Percentiles rank a stretch among this genome's conserved stretches.
phyloP scores from a whole-genome alignment of 1,140 invertebrate genomes.

The Drosophila guanche region DNA sequence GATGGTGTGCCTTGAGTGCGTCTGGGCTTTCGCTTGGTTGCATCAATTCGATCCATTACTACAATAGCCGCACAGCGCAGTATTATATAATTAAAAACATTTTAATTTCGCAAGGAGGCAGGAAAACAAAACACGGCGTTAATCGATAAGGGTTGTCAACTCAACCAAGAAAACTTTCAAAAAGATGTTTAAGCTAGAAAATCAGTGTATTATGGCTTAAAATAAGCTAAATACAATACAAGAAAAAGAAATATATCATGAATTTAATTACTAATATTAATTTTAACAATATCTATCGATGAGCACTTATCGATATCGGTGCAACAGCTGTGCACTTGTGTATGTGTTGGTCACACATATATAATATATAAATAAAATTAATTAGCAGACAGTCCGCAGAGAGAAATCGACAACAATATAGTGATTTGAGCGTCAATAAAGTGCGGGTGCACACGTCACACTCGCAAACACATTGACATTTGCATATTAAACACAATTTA shows the following conservation, averaged over 20 bases:
- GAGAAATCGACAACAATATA: constrained; percentile 66
- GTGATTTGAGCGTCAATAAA: constrained; percentile 56
- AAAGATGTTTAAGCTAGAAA: too few relatives aligned
- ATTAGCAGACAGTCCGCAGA: constrained; percentile 39
- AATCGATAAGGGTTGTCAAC: constrained; percentile 26
- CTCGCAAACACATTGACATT: constrained; percentile 8
- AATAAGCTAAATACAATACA: neutral
- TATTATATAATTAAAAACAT: constrained; percentile 74
- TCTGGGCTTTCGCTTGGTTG: constrained; percentile 74
- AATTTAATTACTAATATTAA: too few relatives aligned
- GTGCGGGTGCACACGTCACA: constrained; percentile 44
- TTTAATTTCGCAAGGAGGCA: constrained; percentile 33
- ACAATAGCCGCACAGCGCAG: neutral
- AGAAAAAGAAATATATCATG: neutral
- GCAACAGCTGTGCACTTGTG: neutral
- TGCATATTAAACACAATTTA: constrained; percentile 18
- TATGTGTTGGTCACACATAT: neutral
- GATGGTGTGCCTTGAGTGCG: constrained; percentile 77
- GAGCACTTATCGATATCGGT: neutral
- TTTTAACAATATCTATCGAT: too few relatives aligned
- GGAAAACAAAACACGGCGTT: constrained; percentile 26
- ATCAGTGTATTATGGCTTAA: neutral
- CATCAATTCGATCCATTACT: constrained; percentile 75
- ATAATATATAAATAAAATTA: constrained; percentile 61
- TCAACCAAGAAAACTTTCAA: neutral